These are phyloP conservation scores for Vanacampus margaritifer DNA, from an alignment of 2,113 vertebrate genomes.

Conservation along the genomic window DNA sequence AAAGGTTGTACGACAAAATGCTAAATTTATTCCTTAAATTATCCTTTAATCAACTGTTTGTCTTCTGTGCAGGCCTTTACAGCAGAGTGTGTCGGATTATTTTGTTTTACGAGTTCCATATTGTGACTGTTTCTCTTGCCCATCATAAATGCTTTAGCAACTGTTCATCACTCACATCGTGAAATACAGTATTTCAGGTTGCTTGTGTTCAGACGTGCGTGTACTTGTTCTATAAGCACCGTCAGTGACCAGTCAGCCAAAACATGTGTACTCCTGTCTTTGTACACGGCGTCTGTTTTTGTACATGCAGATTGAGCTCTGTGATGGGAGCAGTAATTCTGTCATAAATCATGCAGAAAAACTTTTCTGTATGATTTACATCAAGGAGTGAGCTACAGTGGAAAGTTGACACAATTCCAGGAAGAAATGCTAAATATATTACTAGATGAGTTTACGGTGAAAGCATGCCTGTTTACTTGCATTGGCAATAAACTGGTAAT, in stretches of 20 bases:
- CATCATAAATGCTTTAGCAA: slow-evolving; percentile 41
- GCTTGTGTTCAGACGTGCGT: slow-evolving; percentile 44
- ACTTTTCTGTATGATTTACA: slow-evolving; percentile 1
- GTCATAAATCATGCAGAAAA: slow-evolving; percentile 47
- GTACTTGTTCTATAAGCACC: slow-evolving; percentile 46
- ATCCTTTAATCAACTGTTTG: slow-evolving; percentile 9
- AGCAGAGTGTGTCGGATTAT: slow-evolving; percentile 21
- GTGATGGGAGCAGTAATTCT: slow-evolving; percentile 39
- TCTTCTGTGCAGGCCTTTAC: slow-evolving; percentile 25
- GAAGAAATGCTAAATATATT: neutral
- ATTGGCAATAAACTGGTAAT: neutral
- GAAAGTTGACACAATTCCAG: neutral
- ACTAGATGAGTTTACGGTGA: neutral
- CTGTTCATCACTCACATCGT: slow-evolving; percentile 60
- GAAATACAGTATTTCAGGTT: slow-evolving; percentile 33
- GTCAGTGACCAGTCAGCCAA: slow-evolving; percentile 48
- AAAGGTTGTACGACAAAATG: too few species aligned
- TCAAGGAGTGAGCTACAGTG: neutral
- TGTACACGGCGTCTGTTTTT: slow-evolving; percentile 51
- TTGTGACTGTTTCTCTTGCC: slow-evolving; percentile 19
- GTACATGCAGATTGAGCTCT: slow-evolving; percentile 54
- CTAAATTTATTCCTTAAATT: neutral
- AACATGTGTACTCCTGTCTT: slow-evolving; percentile 64
- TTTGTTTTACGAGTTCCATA: slow-evolving; percentile 34
- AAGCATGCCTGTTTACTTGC: neutral